phyloP scores from a whole-genome alignment of 2,797 vertebrate genomes.

The Varecia variegata region DNA sequence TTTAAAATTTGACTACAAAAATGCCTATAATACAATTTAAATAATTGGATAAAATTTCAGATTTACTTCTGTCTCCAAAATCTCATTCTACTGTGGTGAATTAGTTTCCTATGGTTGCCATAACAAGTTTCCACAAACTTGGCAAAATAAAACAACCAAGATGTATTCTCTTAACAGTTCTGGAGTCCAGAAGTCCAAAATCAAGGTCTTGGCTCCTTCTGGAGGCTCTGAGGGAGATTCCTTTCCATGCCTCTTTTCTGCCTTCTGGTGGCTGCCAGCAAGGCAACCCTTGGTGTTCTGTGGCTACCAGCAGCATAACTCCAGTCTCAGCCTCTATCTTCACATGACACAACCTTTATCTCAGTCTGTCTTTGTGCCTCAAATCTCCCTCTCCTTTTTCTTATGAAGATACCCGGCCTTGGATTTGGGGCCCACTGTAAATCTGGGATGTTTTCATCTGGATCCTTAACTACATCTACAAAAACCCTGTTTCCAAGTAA shows the following conservation, averaged over 20 bases:
- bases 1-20: not conserved
- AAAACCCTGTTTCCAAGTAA: constrained; percentile 2
- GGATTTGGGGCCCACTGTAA: not conserved
- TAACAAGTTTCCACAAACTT: not conserved
- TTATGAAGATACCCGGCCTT: not conserved
- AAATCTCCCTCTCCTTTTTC: not conserved
- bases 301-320: not conserved
- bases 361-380: not conserved
- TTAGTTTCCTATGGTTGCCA: not conserved
- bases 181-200: not conserved
- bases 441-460: not conserved
- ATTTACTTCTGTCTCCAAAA: not conserved
- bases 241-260: not conserved
- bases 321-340: not conserved
- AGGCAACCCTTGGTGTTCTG: not conserved
- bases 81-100: not conserved
- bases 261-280: not conserved
- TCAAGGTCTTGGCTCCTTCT: not conserved
- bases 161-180: not conserved
- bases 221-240: not conserved
- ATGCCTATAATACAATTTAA: not conserved
- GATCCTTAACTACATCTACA: not conserved
- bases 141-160: not conserved
- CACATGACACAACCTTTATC: not conserved
- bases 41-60: not conserved